Percentiles rank a stretch among this genome's conserved stretches.
phyloP scores from a whole-genome alignment of 1,140 invertebrate species.

The Mylabris phalerata region DNA sequence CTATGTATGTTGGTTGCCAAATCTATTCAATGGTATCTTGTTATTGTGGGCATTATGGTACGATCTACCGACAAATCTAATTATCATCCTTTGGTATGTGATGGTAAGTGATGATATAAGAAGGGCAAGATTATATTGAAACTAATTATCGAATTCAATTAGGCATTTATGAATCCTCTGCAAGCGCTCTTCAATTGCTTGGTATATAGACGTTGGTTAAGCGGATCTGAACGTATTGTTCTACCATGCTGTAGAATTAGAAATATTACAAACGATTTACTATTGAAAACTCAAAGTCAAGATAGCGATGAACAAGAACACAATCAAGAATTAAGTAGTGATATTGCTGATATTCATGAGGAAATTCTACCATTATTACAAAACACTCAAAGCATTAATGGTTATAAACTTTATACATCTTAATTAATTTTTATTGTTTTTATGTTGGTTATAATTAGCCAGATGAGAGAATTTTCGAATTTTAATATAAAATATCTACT shows the following conservation, averaged over 20 bases:
- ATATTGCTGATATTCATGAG: not conserved
- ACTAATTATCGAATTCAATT: slow-evolving; percentile 26
- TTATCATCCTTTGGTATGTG: slow-evolving; percentile 70
- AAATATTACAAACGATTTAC: not conserved
- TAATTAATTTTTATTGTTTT: no score
- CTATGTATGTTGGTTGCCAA: slow-evolving; percentile 76
- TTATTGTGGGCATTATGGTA: slow-evolving; percentile 68
- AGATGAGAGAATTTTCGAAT: no score
- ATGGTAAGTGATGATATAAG: slow-evolving; percentile 54
- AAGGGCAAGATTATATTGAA: no score
- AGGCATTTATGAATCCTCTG: slow-evolving; percentile 74
- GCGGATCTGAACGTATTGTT: slow-evolving; percentile 37
- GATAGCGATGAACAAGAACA: no score
- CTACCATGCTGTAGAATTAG: slow-evolving; percentile 32
- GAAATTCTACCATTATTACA: slow-evolving; percentile 6
- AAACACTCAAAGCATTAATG: slow-evolving; percentile 6
- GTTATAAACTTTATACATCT: slow-evolving; percentile 1
- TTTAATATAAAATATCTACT: no score
- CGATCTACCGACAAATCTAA: slow-evolving; percentile 56
- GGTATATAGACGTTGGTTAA: slow-evolving; percentile 66
- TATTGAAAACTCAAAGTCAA: no score
- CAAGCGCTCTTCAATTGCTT: slow-evolving; percentile 74
- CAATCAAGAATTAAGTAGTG: not conserved
- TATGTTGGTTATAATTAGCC: no score
- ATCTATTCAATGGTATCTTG: slow-evolving; percentile 67